phyloP scores from a whole-genome alignment of 2,797 vertebrate species.

The Platyrinchus mystaceus region DNA sequence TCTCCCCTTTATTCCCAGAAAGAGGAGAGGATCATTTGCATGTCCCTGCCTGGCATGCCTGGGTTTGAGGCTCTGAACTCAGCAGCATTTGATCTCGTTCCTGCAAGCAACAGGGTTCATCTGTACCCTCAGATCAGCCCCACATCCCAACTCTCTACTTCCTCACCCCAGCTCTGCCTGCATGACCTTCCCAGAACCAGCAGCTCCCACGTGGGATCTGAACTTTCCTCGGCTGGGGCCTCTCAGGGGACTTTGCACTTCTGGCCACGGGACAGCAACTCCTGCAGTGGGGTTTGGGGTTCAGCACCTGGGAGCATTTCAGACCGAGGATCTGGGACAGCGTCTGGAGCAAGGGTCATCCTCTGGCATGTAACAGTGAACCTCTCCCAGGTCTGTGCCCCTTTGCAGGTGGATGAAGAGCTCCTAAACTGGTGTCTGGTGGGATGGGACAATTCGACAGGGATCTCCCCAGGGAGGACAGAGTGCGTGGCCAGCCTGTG shows the following conservation, averaged over 20 bases:
- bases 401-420: not conserved
- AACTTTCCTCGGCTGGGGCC: not conserved
- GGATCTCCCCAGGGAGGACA: not conserved
- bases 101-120: not conserved
- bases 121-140: not conserved
- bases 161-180: not conserved
- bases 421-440: rapidly evolving
- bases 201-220: rapidly evolving
- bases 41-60: not conserved
- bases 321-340: rapidly evolving
- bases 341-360: not conserved
- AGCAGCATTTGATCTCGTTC: not conserved
- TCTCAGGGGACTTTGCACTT: not conserved
- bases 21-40: not conserved
- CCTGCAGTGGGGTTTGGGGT: rapidly evolving
- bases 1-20: not conserved
- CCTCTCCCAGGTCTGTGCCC: not conserved
- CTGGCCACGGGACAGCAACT: rapidly evolving
- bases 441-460: not conserved
- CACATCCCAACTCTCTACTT: not conserved
- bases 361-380: rapidly evolving
- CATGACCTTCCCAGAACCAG: not conserved
- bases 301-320: rapidly evolving
- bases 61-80: not conserved
- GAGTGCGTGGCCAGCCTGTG: rapidly evolving